Base-by-base conservation (phyloP, 2,113 vertebrate species). In the Orycteropus afer region DNA sequence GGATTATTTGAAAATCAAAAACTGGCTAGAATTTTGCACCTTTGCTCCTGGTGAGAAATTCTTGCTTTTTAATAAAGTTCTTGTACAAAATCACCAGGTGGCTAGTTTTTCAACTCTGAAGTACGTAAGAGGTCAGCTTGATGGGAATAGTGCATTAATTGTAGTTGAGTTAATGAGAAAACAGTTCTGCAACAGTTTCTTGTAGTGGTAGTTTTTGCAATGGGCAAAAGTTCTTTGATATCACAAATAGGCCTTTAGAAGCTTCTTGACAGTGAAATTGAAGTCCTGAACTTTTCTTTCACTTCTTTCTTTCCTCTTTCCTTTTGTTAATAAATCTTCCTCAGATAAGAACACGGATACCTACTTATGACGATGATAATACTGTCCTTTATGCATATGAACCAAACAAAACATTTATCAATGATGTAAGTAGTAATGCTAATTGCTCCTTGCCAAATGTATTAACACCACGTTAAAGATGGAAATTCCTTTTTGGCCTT, bases 351-450 rank as follows among this genome's bases (percentile, higher is more conserved):
- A 86, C 85, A 32, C 47, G 83, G 45, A 97, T 97, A 84, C 76
- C 78, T 96, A 92, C 97, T 93, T 98, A 97, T 94, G 97, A 98
- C 86, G 97, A 97, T 12, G 92, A 74, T 71, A 81, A 84, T 22
- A 96, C 25, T 94, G 25, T 97, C n/a, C 65, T 98, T 94, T 98
- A 98, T 96, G 97, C 97, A 20, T 98, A 96, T 96, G 97, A 98
- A 49, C 94, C 97, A 94, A 98, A 98, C 32, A 93, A 95, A 88
- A 86, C 97, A 92, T 97, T 89, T 94, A 84, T 97, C 94, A 96
- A 89, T 97, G 74, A 51, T 34, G 98, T 98, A 98, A 98, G 97
- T 98, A 98, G 97, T 98, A 95, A 79, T 77, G 12, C 67, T 29
- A 85, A 57, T 61, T 94, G 22, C 81, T 95, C 15, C 34, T 91